Base-by-base conservation (phyloP, 53 echinoderm and acorn worm species). In the Temnopleurus reevesii region DNA sequence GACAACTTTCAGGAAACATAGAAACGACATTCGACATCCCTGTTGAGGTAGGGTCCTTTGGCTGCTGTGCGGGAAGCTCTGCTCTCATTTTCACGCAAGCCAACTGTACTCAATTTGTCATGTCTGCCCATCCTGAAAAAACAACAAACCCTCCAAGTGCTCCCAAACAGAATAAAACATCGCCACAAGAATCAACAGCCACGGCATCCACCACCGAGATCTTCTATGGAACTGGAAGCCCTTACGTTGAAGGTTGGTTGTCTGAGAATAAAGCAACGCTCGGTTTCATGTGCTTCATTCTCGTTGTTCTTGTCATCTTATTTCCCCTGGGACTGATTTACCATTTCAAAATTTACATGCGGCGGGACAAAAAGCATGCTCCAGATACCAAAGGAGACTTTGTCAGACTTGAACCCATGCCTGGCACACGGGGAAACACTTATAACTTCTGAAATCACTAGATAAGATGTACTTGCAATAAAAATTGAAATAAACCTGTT, bases 321-420 rank as follows among this genome's bases (percentile, higher is more conserved):
- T 85, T 59, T 44, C 85, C 85, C 15, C 27, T 85, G 4, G 85
- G 43, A 13, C 10, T 85, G 61, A 85, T 21, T 2, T 85, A 85
- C 45, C 85, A 85, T 46, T 85, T 85, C 46, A 60, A 43, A 19
- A 9, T 85, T 25, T 18, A 60, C 8, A 85, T 59, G 59, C 12
- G 46, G 24, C 23, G 26, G 18, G 23, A 59, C 1, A 85, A 61
- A 45, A 85, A 60, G 60, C 55, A 83, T 54, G 83, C 55, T 29
- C 51, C 54, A 8, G 46, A 83, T 17, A 55, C 21, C 83, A 83
- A 51, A 83, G 83, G 57, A 17, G 27, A n/a, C n/a, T n/a, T n/a
- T n/a, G n/a, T n/a, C n/a, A n/a, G n/a, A n/a, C n/a, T n/a, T n/a
- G n/a, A n/a, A n/a, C n/a, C n/a, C n/a, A n/a, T n/a, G n/a, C n/a